Evolutionary conservation across 2,888 invertebrate genomes (phyloP), one percentile per base, ranked within the genome.

Genomic region (Diadegma fenestrale): DNA sequence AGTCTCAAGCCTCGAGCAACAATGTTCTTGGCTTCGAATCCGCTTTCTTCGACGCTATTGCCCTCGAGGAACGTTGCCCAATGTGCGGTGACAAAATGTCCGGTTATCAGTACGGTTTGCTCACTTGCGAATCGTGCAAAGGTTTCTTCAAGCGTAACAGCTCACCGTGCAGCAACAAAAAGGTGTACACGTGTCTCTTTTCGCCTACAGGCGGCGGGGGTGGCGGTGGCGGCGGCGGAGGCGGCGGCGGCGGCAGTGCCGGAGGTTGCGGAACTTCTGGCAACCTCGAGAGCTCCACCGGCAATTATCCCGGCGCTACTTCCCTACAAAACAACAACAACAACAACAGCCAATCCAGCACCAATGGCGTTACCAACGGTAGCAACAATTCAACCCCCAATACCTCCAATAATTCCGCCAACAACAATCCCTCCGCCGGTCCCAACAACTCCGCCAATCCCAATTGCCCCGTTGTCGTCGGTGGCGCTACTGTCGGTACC

Each of bases 41-140:
- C 89, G 95, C 94, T 91, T 95, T 94, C 87, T 94, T 94, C 90
- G 94, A 93, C 78, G 91, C 93, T 8, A 91, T 92, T 88, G 95
- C 95, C 82, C 95, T 95, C 90, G 95, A 96, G 91, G 96, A 96
- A 91, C 94, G 96, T 89, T 96, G 96, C 91, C 96, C 96, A 4
- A 96, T 96, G 91, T 96, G 96, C 93, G 96, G 96, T 43, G 96
- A 96, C 93, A 96, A 96, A 93, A 96, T 97, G 91, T 96, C 96
- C 87, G 96, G 97, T 88, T 97, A 97, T 93, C 97, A 97, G 92
- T 97, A 97, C 94, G 96, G 96, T 73, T 95, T 97, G 81, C 95
- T 97, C 79, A 97, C 97, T 86, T 97, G 97, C 94, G 97, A 97
- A 92, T 96, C 96, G 88, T 97, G 97, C 94, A 97, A 97, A 94